Evolutionary conservation across 2,113 vertebrate genomes (phyloP), one percentile per base, ranked within the genome.

Genomic region (Cyprichromis sp.): DNA sequence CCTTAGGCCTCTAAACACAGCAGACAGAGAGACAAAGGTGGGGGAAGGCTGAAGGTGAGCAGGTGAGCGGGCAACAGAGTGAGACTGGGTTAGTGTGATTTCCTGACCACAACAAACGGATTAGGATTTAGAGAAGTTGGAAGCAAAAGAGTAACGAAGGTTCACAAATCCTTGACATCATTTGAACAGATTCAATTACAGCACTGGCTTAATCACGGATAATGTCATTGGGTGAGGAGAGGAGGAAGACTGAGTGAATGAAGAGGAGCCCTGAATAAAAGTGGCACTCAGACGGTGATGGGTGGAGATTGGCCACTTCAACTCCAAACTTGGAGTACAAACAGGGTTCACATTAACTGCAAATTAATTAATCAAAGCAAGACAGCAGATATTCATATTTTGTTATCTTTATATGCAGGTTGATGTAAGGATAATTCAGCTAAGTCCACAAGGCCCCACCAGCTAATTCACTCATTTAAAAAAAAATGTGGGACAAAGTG

Each of bases 1-100:
- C 82, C 6, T 92, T 89, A 94, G 84, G 84, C 84, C 81, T 89
- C 85, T 86, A 91, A 94, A 93, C 91, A 93, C 88, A 59, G 86
- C 81, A 87, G 26, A 80, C 45, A 9, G 50, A 7, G n/a, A 7
- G 71, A 19, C n/a, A 45, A 50, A 31, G 45, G 17, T 16, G 5
- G 9, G 40, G 38, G 38, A 26, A 42, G 21, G 73, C 12, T 29
- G 40, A 4, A 45, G 34, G 66, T 55, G 78, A 82, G 16, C 21
- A 84, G 40, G 78, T 24, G 47, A 68, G 53, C 40, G n/a, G 42
- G 42, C 2, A 16, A 16, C 2, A 8, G 40, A 26, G 14, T 17
- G 8, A 34, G 26, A 73, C 4, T 13, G 6, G 13, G 54, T 86
- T 29, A 42, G 36, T 14, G 34, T 81, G 80, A 87, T 73, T 81